Conservation (phyloP, 2,888 invertebrate genomes). For the Cistogaster globosa region DNA sequence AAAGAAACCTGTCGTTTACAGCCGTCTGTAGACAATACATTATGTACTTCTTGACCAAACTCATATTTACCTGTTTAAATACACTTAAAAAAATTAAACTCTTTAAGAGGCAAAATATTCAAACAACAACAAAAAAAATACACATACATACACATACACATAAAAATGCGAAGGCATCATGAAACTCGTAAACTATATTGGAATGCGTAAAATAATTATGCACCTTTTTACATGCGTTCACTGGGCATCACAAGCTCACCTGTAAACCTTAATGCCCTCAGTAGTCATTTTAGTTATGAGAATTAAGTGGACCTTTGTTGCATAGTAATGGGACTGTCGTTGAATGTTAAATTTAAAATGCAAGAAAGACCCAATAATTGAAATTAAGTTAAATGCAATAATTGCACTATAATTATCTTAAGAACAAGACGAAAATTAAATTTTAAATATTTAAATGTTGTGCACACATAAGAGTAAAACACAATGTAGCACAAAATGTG, state of each 20-base stretch:
- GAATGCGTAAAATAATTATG: slow-evolving; percentile 1
- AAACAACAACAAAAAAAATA: too few species aligned
- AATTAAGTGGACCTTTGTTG: background rate
- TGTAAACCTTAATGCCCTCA: slow-evolving; percentile 1
- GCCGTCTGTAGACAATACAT: too few species aligned
- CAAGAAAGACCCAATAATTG: slow-evolving; percentile 41
- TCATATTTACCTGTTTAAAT: too few species aligned
- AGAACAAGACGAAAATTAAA: slow-evolving; percentile 55
- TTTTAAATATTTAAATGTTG: slow-evolving; percentile 62
- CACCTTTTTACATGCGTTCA: background rate
- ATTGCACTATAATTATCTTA: slow-evolving; percentile 66
- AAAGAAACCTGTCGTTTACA: too few species aligned
- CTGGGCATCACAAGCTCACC: background rate
- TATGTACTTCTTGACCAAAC: too few species aligned
- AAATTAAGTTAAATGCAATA: slow-evolving; percentile 65
- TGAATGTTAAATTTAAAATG: background rate
- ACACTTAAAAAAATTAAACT: too few species aligned
- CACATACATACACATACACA: background rate
- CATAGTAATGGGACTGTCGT: too few species aligned
- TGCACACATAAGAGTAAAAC: background rate
- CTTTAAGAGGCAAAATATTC: too few species aligned
- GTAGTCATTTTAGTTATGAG: slow-evolving; percentile 25
- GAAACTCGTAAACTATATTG: background rate
- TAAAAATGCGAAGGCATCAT: background rate
- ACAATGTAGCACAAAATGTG: background rate